These are phyloP conservation scores for Spilogale gracilis DNA, from an alignment of 2,113 vertebrate species.

Conservation along the genomic window DNA sequence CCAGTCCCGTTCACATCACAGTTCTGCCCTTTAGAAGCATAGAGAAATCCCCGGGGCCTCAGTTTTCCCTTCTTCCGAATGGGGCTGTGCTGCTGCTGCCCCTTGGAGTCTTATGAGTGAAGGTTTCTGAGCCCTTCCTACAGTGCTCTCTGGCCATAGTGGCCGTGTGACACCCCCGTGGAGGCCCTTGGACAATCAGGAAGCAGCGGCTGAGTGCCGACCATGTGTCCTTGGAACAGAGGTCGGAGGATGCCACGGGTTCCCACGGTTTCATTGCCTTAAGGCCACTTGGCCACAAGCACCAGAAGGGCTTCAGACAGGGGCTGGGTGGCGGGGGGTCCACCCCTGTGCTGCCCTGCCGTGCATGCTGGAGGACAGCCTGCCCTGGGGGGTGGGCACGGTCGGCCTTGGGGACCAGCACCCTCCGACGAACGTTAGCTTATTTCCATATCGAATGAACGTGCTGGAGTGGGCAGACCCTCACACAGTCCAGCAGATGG, in stretches of 20 bases:
- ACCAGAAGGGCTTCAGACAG: neutral
- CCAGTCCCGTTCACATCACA: neutral
- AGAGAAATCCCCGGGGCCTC: neutral
- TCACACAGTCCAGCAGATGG: neutral
- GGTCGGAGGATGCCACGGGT: neutral
- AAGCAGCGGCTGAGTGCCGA: neutral
- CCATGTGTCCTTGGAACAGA: too few species aligned
- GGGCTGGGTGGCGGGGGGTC: neutral
- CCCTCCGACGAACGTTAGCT: neutral
- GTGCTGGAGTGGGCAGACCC: neutral
- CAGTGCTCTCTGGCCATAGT: neutral
- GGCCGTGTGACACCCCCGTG: accelerated
- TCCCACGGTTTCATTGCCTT: too few species aligned
- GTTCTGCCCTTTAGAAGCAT: neutral
- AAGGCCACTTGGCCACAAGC: neutral
- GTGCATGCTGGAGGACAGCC: neutral
- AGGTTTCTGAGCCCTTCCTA: neutral
- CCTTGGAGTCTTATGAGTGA: neutral
- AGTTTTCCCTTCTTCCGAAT: neutral
- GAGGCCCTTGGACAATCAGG: neutral
- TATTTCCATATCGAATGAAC: neutral
- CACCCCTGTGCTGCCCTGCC: too few species aligned
- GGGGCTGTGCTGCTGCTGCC: neutral
- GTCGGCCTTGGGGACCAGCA: neutral
- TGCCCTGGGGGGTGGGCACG: neutral